Evolutionary conservation across 2,888 invertebrate species (phyloP).

Genomic region (Rugalucina vietnamica): DNA sequence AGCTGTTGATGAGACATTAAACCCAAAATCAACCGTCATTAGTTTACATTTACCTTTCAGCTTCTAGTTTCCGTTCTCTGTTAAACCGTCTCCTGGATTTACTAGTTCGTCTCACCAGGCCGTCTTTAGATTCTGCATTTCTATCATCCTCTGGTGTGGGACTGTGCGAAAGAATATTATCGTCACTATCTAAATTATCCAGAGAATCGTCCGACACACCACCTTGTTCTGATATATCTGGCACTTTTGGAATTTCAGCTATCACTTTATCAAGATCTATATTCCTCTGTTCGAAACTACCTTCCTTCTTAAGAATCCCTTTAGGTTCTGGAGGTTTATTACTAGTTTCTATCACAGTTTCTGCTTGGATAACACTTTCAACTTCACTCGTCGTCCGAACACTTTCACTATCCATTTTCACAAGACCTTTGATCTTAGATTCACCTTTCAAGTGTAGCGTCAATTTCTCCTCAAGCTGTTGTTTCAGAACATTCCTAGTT

Average conservation of each 20-base stretch:
- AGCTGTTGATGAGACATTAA: no score
- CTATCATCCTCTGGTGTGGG: background rate
- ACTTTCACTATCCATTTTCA: slow-evolving; percentile 62
- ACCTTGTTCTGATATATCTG: slow-evolving; percentile 35
- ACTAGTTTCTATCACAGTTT: slow-evolving; percentile 22
- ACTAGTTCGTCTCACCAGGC: slow-evolving; percentile 25
- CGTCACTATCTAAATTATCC: slow-evolving; percentile 63
- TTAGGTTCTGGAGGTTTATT: slow-evolving; percentile 56
- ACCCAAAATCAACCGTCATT: no score
- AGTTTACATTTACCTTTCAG: slow-evolving; percentile 61
- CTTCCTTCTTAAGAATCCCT: slow-evolving; percentile 72
- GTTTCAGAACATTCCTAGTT: slow-evolving; percentile 63
- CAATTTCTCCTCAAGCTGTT: slow-evolving; percentile 55
- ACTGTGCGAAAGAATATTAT: slow-evolving; percentile 28
- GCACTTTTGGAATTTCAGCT: slow-evolving; percentile 31
- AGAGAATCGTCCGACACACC: slow-evolving; percentile 44
- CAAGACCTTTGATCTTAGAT: slow-evolving; percentile 59
- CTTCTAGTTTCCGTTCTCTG: slow-evolving; percentile 44
- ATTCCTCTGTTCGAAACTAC: slow-evolving; percentile 69
- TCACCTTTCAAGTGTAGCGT: slow-evolving; percentile 43
- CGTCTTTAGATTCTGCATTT: slow-evolving; percentile 9
- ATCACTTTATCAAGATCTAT: slow-evolving; percentile 21
- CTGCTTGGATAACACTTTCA: slow-evolving; percentile 67
- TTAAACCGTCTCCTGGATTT: slow-evolving; percentile 53
- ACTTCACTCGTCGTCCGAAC: slow-evolving; percentile 62